Conservation (phyloP, 1,140 invertebrate species). For the Drosophila biarmipes region DNA sequence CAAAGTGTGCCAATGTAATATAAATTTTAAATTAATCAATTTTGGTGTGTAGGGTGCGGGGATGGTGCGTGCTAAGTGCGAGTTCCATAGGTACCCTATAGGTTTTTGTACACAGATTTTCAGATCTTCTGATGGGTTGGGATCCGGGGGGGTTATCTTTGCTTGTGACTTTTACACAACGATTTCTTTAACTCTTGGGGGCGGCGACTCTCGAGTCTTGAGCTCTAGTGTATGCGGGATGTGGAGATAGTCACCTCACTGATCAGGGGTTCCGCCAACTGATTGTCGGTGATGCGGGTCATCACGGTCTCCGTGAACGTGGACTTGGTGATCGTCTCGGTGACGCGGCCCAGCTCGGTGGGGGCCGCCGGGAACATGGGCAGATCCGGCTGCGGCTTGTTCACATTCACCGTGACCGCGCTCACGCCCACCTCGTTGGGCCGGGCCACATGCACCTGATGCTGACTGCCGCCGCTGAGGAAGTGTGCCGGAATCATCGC, state of each 20-base stretch:
- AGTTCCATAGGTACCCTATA: constrained; percentile 23
- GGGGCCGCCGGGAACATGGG: constrained; percentile 92
- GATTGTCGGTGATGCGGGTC: constrained; percentile 96
- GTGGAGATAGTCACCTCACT: constrained; percentile 90
- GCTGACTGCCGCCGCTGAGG: constrained; percentile 86
- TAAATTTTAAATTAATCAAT: constrained; percentile 35
- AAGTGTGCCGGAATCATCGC: constrained; percentile 96
- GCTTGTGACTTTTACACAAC: constrained; percentile 30
- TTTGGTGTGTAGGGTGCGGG: constrained; percentile 42
- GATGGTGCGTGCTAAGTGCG: constrained; percentile 43
- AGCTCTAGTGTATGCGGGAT: constrained; percentile 77
- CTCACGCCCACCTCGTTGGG: constrained; percentile 84
- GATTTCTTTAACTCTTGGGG: constrained; percentile 39
- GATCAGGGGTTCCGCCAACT: constrained; percentile 91
- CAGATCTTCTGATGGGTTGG: background rate
- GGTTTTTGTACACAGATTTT: background rate
- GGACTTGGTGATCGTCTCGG: constrained; percentile 96
- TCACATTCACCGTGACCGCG: constrained; percentile 89
- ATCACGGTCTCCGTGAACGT: constrained; percentile 97
- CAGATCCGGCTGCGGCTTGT: constrained; percentile 88
- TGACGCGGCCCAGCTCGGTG: constrained; percentile 92
- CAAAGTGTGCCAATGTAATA: constrained; percentile 27
- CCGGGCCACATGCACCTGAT: constrained; percentile 79
- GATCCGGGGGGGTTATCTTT: constrained; percentile 8
- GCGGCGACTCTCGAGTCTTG: constrained; percentile 41